Evolutionary conservation across 2,113 vertebrate genomes (phyloP).

Genomic region (Lathamus discolor): DNA sequence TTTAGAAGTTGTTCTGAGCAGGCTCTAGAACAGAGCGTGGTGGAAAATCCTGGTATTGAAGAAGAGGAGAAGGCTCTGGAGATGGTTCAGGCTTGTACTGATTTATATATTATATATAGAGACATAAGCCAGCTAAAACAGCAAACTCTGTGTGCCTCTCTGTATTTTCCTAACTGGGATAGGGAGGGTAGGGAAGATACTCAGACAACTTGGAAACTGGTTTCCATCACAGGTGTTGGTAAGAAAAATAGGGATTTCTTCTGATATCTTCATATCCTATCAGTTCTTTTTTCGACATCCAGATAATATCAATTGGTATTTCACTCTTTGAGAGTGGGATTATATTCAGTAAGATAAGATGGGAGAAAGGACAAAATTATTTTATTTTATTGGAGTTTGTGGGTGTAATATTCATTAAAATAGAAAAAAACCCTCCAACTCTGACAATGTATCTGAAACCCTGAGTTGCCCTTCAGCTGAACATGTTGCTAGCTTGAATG

Average conservation of each 20-base stretch:
- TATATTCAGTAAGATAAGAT: background rate
- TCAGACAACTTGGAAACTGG: background rate
- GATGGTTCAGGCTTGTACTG: background rate
- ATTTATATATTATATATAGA: background rate
- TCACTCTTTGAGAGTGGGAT: background rate
- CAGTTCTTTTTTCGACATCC: background rate
- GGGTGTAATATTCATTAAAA: background rate
- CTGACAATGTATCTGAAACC: background rate
- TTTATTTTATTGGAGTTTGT: background rate
- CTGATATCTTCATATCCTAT: background rate
- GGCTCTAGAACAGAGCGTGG: background rate
- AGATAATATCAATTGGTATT: background rate
- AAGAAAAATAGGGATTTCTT: background rate
- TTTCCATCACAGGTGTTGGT: background rate
- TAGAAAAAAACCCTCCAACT: background rate
- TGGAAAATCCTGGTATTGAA: background rate
- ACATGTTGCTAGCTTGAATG: background rate
- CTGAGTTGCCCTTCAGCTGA: background rate
- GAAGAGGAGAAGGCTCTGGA: background rate
- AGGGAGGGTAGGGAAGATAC: background rate
- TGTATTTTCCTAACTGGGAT: background rate
- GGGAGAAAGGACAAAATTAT: background rate
- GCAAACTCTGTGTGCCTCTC: background rate
- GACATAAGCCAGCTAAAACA: background rate
- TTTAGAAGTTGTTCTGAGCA: background rate